phyloP scores from a whole-genome alignment of 1,140 invertebrate species.

The Onthophagus taurus region DNA sequence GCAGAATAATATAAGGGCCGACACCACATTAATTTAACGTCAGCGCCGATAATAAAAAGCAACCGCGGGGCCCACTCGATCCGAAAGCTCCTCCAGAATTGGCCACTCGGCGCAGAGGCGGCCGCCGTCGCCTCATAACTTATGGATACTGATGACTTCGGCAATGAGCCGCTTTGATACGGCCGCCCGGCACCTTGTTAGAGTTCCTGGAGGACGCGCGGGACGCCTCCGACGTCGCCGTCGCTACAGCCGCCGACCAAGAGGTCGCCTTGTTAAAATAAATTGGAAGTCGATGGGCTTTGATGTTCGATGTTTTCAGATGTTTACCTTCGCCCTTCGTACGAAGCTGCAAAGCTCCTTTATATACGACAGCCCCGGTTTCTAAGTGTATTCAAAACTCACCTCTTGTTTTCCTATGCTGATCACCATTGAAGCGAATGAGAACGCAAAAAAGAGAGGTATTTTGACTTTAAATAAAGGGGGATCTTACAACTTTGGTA shows the following conservation, averaged over 20 bases:
- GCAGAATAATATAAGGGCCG: slow-evolving; percentile 23
- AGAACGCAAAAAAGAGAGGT: no score
- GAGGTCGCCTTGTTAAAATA: slow-evolving; percentile 33
- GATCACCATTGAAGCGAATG: no score
- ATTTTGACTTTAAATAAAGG: no score
- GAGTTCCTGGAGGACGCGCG: slow-evolving; percentile 14
- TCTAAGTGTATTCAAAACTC: not conserved
- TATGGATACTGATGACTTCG: slow-evolving; percentile 50
- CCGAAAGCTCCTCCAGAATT: slow-evolving; percentile 25
- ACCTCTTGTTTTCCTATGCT: no score
- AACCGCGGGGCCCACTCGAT: slow-evolving; percentile 21
- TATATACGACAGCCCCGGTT: no score
- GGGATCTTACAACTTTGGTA: no score
- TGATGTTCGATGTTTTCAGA: slow-evolving; percentile 27
- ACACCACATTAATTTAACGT: slow-evolving; percentile 26
- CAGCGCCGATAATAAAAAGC: slow-evolving; percentile 28
- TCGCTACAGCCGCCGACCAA: no score
- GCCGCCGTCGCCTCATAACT: slow-evolving; percentile 46
- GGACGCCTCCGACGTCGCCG: slow-evolving; percentile 3
- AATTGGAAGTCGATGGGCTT: slow-evolving; percentile 32
- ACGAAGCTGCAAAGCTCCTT: not conserved
- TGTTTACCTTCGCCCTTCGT: slow-evolving; percentile 22
- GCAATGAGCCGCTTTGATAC: slow-evolving; percentile 38
- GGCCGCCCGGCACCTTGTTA: slow-evolving; percentile 27
- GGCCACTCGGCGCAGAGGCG: slow-evolving; percentile 22